Percentiles rank a stretch among this genome's conserved stretches.
Conservation (phyloP, 2,888 invertebrate genomes). For the Limnephilus lunatus region DNA sequence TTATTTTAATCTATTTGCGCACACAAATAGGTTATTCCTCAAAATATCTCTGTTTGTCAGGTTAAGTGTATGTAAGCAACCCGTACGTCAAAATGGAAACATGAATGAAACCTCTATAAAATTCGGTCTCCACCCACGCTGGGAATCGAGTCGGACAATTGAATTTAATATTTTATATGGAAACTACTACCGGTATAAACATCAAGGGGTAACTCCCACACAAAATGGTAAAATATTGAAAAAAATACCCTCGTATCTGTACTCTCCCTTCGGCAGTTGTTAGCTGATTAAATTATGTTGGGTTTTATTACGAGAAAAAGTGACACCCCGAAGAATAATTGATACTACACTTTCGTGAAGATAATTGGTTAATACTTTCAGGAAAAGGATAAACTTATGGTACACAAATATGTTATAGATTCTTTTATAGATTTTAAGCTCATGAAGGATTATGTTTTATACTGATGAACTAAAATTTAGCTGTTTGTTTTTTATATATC, state of each 20-base stretch:
- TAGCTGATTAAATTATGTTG: not conserved
- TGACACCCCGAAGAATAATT: not conserved
- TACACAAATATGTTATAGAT: not conserved
- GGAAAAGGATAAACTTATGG: not conserved
- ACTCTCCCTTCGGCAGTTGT: not conserved
- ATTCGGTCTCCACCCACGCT: not conserved
- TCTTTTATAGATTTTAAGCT: not conserved
- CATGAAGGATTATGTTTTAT: not conserved
- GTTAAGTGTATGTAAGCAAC: not conserved
- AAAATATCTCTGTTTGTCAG: not conserved
- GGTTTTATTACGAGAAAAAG: not conserved
- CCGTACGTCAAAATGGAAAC: not conserved
- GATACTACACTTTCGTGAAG: not conserved
- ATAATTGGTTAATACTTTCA: not conserved
- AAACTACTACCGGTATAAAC: slow-evolving; percentile 34
- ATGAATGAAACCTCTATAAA: not conserved
- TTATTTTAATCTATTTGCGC: not conserved
- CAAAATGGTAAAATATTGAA: not conserved
- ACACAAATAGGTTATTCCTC: not conserved
- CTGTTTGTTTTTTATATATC: too few species aligned
- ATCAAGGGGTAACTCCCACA: not conserved
- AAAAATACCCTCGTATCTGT: not conserved
- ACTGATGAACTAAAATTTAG: too few species aligned
- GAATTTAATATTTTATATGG: slow-evolving; percentile 43
- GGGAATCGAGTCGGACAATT: slow-evolving; percentile 24